phyloP scores from a whole-genome alignment of 2,797 vertebrate genomes.

The Harpagifer antarcticus region DNA sequence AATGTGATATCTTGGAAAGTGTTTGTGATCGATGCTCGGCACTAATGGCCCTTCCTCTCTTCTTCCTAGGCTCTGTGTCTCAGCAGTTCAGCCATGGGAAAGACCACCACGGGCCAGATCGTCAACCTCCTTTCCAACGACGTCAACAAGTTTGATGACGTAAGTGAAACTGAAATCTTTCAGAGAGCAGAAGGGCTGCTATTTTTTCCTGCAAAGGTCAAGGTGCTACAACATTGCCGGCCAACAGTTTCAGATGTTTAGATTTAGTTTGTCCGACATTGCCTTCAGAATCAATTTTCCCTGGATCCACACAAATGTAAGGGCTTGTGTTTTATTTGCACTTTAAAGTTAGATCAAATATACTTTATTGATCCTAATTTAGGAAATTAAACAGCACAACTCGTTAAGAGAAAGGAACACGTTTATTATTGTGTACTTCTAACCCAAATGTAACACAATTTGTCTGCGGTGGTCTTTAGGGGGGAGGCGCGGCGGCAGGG shows the following conservation, averaged over 20 bases:
- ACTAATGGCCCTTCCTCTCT: background rate
- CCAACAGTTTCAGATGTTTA: background rate
- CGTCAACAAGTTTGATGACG: constrained; percentile 95
- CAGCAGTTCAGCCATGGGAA: constrained; percentile 90
- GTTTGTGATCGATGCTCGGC: background rate
- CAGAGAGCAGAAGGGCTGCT: background rate
- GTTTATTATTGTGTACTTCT: too few species aligned
- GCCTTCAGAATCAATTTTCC: background rate
- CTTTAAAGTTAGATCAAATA: too few species aligned
- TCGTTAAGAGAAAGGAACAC: too few species aligned
- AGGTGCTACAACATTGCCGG: background rate
- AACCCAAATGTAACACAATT: too few species aligned
- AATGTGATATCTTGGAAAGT: too few species aligned
- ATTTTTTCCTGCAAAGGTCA: background rate
- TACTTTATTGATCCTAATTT: too few species aligned
- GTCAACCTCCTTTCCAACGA: constrained; percentile 97
- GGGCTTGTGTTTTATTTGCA: too few species aligned
- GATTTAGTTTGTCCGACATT: background rate
- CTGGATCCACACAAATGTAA: too few species aligned
- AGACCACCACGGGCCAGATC: constrained; percentile 96
- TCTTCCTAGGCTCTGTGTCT: constrained; percentile 88
- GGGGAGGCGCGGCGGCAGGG: background rate
- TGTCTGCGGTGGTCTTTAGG: too few species aligned
- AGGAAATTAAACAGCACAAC: too few species aligned
- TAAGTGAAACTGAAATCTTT: constrained; percentile 61